Percentiles rank a stretch among this genome's conserved stretches.
phyloP scores from a whole-genome alignment of 2,113 vertebrate genomes.

The Salminus brasiliensis region DNA sequence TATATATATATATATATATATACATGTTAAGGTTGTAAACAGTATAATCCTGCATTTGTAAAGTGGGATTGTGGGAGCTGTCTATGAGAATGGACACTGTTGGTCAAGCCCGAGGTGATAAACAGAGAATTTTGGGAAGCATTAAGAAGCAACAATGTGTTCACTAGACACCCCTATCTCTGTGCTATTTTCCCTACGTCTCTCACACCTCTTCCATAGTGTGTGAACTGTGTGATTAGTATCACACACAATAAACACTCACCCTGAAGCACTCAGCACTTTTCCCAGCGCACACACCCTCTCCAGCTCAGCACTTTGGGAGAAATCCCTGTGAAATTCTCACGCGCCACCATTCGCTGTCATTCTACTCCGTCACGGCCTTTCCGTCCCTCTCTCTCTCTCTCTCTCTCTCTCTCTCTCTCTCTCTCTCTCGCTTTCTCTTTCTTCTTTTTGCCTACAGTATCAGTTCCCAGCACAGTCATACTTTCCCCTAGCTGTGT shows the following conservation, averaged over 20 bases:
- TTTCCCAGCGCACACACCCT: slow-evolving; percentile 61
- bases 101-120: background rate
- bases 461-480: slow-evolving; percentile 62
- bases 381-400: slow-evolving; percentile 11
- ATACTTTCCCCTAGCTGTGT: slow-evolving; percentile 58
- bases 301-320: slow-evolving; percentile 52
- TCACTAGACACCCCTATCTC: slow-evolving; percentile 37
- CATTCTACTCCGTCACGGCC: slow-evolving; percentile 53
- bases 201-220: slow-evolving; percentile 40
- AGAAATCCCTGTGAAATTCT: slow-evolving; percentile 64
- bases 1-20: too few species aligned
- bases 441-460: slow-evolving; percentile 49
- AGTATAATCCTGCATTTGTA: background rate
- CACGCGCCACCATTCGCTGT: slow-evolving; percentile 58
- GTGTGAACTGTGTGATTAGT: slow-evolving; percentile 49
- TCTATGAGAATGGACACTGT: background rate
- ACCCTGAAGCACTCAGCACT: slow-evolving; percentile 53
- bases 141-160: background rate
- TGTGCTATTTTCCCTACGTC: slow-evolving; percentile 45
- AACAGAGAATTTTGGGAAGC: background rate
- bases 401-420: slow-evolving; percentile 9
- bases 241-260: slow-evolving; percentile 48
- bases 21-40: too few species aligned
- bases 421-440: slow-evolving; percentile 9
- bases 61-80: background rate